Percentiles rank a stretch among this genome's conserved stretches.
Evolutionary conservation across 2,888 invertebrate genomes (phyloP).

Genomic region (Luperina nickerlii): DNA sequence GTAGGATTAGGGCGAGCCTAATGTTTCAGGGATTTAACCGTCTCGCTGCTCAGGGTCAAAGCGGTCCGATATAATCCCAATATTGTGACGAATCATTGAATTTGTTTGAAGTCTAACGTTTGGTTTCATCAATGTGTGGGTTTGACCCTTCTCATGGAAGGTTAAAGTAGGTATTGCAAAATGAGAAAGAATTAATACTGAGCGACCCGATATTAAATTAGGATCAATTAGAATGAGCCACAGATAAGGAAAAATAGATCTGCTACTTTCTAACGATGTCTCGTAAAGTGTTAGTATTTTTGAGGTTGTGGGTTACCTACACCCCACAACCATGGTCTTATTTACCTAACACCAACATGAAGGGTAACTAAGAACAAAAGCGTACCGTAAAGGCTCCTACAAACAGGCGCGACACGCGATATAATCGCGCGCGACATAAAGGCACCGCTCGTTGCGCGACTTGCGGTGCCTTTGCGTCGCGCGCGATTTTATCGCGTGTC

Average conservation of each 20-base stretch:
- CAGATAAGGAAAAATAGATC: neutral
- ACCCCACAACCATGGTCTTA: neutral
- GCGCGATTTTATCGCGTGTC: no score
- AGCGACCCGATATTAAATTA: neutral
- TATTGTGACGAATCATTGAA: slow-evolving; percentile 72
- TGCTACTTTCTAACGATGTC: neutral
- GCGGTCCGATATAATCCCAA: slow-evolving; percentile 62
- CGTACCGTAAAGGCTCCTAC: slow-evolving; percentile 16
- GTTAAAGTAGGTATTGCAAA: neutral
- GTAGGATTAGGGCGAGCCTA: slow-evolving; percentile 76
- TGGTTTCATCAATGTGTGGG: neutral
- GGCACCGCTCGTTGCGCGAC: no score
- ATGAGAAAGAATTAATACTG: neutral
- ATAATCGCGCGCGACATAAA: no score
- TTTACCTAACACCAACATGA: neutral
- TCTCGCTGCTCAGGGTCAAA: slow-evolving; percentile 55
- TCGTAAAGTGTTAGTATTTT: neutral
- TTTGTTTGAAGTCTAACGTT: slow-evolving; percentile 48
- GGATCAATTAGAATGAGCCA: neutral
- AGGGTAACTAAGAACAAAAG: slow-evolving; percentile 16
- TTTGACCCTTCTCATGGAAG: neutral
- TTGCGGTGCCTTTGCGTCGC: no score
- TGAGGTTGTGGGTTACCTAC: neutral
- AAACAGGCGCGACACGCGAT: no score
- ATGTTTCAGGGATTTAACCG: slow-evolving; percentile 71